Conservation (phyloP, 1,140 invertebrate genomes). For the Agrypnia vestita region DNA sequence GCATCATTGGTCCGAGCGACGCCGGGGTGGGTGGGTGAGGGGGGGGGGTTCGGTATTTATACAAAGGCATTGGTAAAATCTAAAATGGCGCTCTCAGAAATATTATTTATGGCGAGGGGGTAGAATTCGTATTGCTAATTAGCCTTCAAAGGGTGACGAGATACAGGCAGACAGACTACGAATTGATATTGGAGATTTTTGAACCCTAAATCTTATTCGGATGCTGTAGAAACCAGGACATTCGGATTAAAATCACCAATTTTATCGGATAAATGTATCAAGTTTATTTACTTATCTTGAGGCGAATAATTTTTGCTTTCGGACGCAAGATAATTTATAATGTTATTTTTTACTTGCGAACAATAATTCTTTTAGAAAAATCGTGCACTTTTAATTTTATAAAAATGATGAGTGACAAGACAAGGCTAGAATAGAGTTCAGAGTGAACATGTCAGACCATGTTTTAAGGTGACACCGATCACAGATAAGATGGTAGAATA, state of each 20-base stretch:
- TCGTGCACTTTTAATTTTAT: neutral
- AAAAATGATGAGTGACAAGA: too few relatives aligned
- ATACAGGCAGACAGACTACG: slow-evolving; percentile 42
- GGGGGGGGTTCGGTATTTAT: slow-evolving; percentile 7
- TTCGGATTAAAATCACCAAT: neutral
- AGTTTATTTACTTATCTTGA: too few relatives aligned
- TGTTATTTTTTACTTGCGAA: neutral
- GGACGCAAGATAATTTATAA: neutral
- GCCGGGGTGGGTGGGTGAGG: neutral
- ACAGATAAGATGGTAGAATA: too few relatives aligned
- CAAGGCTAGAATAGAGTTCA: too few relatives aligned
- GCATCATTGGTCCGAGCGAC: slow-evolving; percentile 1
- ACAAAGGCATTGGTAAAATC: slow-evolving; percentile 40
- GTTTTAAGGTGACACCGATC: too few relatives aligned
- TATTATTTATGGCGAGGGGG: slow-evolving; percentile 38
- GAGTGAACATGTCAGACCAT: too few relatives aligned
- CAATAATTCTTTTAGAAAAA: too few relatives aligned
- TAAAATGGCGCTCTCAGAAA: slow-evolving; percentile 44
- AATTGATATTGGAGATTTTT: slow-evolving; percentile 46
- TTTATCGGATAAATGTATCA: too few relatives aligned
- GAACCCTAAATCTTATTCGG: slow-evolving; percentile 9
- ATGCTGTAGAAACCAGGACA: neutral
- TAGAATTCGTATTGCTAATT: slow-evolving; percentile 57
- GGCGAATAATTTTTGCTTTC: neutral
- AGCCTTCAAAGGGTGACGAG: slow-evolving; percentile 57